Percentiles rank a stretch among this genome's conserved stretches.
These are phyloP conservation scores for Mesoligia furuncula DNA, from an alignment of 2,888 invertebrate genomes.

Conservation along the genomic window DNA sequence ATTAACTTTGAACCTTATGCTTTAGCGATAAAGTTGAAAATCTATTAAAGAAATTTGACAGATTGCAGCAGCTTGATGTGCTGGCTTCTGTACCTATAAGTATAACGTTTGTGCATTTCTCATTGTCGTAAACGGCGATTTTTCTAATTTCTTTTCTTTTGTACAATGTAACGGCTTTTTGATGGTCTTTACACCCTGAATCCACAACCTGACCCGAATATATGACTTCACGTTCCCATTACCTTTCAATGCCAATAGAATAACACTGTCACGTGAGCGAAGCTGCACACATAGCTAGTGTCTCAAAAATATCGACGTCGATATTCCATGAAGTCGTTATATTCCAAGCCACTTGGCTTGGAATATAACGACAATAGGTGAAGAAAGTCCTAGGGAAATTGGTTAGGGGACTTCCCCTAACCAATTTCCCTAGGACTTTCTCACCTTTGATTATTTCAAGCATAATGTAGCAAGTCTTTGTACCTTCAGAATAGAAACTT, in stretches of 20 bases:
- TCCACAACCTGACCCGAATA: background rate
- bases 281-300: background rate
- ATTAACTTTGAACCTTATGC: too few species aligned
- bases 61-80: too few species aligned
- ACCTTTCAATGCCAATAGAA: background rate
- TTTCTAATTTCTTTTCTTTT: background rate
- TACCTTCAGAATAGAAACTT: constrained; percentile 15
- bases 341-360: too few species aligned
- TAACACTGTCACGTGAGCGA: background rate
- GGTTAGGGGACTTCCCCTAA: too few species aligned
- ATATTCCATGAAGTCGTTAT: background rate
- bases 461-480: background rate
- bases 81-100: too few species aligned
- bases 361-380: too few species aligned
- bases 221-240: background rate
- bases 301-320: too few species aligned
- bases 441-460: constrained; percentile 15
- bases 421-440: constrained; percentile 21
- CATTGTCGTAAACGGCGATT: background rate
- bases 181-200: background rate
- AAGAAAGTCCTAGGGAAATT: too few species aligned
- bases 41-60: too few species aligned
- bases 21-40: too few species aligned
- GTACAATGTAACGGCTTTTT: background rate
- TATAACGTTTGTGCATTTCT: background rate